Evolutionary conservation across 2,113 vertebrate genomes (phyloP), one percentile per base, ranked within the genome.

Genomic region (Rostratula benghalensis): DNA sequence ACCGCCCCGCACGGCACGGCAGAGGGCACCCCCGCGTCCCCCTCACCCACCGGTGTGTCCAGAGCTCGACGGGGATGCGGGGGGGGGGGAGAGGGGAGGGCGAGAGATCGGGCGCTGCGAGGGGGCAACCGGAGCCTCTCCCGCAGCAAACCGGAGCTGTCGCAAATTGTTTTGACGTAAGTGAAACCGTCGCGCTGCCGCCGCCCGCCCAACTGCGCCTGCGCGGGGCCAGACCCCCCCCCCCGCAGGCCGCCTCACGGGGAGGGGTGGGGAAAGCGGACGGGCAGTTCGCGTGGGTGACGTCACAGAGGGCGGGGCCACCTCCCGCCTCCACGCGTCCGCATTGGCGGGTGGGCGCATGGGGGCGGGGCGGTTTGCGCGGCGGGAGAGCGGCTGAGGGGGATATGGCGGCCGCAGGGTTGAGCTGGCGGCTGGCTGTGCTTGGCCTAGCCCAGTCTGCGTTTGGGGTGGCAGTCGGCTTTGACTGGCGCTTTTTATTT

Each of bases 361-460:
- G 76, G 75, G 51, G 68, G 69, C 53, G 27, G 77, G 0, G 50
- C 30, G 16, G 6, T 23, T 8, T 7, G 37, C 37, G 37, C 18
- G 39, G 57, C 39, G 33, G 39, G 57, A 13, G 25, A 2, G 25
- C 1, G 23, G 17, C 9, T 25, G 33, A 5, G 54, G 9, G 35
- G 31, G 5, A 24, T 1, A 33, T 1, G 33, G 39, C 2, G 28
- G 13, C 1, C 1, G 50, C 1, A 1, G 20, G 35, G 70, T 3
- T 11, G 19, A 5, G 19, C 4, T 5, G 3, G 21, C 6, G 11
- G 3, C 6, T 4, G n/a, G 7, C 1, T 1, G 3, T 7, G 3
- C 6, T 13, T 8, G 17, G 13, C 4, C 4, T 5, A 41, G 4
- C 6, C 21, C 10, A 4, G 19, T 7, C 1, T 10, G 31, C 4